Evolutionary conservation across 2,888 invertebrate species (phyloP), one percentile per base, ranked within the genome.

Genomic region (Archips crataeganus): DNA sequence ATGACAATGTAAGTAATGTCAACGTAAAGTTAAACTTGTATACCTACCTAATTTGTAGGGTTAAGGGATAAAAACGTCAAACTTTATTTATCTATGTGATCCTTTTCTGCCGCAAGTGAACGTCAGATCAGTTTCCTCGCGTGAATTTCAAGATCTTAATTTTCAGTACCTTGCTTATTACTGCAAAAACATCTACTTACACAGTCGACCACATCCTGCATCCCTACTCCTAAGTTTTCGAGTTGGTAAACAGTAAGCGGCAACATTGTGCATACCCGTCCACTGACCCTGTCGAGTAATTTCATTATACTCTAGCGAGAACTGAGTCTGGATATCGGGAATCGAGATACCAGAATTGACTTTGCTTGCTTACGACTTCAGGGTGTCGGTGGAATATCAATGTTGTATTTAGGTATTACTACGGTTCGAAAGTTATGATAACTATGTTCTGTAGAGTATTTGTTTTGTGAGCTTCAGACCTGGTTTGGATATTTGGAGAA

Each of bases 261-360:
- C 57, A 59, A 61, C 67, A 67, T 67, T 68, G 67, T 72, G 72
- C 72, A 68, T 68, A 36, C 67, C 34, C 45, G 69, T 69, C 51
- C 51, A 51, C 59, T 68, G 72, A 59, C 64, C 67, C 61, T 49
- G 63, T 63, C 72, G 51, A 63, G 15, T 69, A 69, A 69, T 73
- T 64, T 69, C 68, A 64, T 73, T 73, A 69, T 64, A 36, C 73
- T 57, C 69, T 15, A 63, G 63, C 45, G 72, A 67, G 62, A 73
- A 68, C 63, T 11, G 62, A 73, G 62, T 39, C 39, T 62, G 57
- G 42, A 60, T 73, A 68, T 59, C 59, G 69, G 49, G 59, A 45
- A 59, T 64, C 49, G 59, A 59, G 63, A 64, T 36, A 15, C 49
- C 32, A 34, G 69, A 69, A 64, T 67, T 64, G 60, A 42, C 63